phyloP scores from a whole-genome alignment of 2,888 invertebrate genomes.

The Dicranocentrus wangi region DNA sequence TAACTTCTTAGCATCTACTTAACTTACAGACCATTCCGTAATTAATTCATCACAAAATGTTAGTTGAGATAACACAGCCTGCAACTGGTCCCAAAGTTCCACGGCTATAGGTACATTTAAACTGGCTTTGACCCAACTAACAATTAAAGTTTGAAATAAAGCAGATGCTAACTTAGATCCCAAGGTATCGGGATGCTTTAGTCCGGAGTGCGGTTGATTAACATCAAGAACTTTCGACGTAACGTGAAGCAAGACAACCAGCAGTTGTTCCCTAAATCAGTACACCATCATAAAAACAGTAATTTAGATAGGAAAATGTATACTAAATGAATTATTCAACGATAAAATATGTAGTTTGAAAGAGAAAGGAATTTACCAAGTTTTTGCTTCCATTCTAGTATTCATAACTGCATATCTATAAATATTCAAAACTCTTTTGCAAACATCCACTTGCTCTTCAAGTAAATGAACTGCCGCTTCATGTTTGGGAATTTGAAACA shows the following conservation, averaged over 20 bases:
- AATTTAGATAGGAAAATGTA: neutral
- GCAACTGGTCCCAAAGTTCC: constrained; percentile 94
- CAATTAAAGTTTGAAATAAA: constrained; percentile 77
- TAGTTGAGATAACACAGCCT: constrained; percentile 88
- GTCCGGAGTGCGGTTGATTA: constrained; percentile 84
- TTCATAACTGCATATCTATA: constrained; percentile 98
- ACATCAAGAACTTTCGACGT: constrained; percentile 91
- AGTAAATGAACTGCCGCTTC: constrained; percentile 76
- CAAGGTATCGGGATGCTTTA: constrained; percentile 77
- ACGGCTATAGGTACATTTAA: constrained; percentile 91
- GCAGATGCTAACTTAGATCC: constrained; percentile 89
- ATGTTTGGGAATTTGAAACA: constrained; percentile 76
- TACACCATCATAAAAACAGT: constrained; percentile 17
- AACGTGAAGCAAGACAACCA: constrained; percentile 90
- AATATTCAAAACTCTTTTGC: constrained; percentile 95
- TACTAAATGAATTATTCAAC: too few relatives aligned
- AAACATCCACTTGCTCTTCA: constrained; percentile 95
- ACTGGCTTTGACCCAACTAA: constrained; percentile 97
- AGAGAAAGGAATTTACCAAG: too few relatives aligned
- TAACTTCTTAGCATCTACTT: too few relatives aligned
- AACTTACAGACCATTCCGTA: constrained; percentile 93
- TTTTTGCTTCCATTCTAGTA: constrained; percentile 90
- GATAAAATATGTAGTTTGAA: too few relatives aligned
- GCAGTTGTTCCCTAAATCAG: constrained; percentile 84
- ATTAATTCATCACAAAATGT: constrained; percentile 96